Conservation (phyloP, 1,140 invertebrate species). For the Hydropsyche tenuis region DNA sequence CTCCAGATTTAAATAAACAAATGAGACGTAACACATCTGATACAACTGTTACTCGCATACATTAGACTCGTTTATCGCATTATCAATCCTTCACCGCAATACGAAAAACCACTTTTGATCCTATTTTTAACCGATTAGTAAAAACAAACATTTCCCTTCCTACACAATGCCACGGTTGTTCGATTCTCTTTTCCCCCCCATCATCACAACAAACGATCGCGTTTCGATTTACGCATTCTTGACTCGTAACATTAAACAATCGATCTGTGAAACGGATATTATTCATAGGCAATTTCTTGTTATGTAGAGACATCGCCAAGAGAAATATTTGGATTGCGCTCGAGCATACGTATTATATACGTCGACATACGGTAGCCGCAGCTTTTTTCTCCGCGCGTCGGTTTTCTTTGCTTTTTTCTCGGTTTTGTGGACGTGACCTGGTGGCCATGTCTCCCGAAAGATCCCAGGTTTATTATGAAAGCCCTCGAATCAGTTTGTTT, state of each 20-base stretch:
- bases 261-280: slow-evolving; percentile 2
- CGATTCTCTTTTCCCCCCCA: too few species aligned
- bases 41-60: slow-evolving; percentile 19
- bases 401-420: too few species aligned
- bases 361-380: too few species aligned
- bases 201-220: too few species aligned
- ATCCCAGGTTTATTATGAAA: background rate
- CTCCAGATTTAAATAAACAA: slow-evolving; percentile 25
- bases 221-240: slow-evolving; percentile 1
- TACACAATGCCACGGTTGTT: too few species aligned
- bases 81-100: too few species aligned
- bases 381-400: too few species aligned
- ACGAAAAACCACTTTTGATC: too few species aligned
- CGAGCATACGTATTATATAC: too few species aligned
- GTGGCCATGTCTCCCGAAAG: background rate
- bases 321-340: background rate
- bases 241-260: slow-evolving; percentile 18
- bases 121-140: too few species aligned
- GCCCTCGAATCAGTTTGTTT: background rate
- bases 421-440: background rate
- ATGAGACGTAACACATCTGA: slow-evolving; percentile 26
- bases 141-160: too few species aligned
- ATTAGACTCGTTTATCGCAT: too few species aligned
- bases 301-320: background rate
- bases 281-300: background rate